These are phyloP conservation scores for Thinocorus orbignyianus DNA, from an alignment of 2,113 vertebrate genomes.

Conservation along the genomic window DNA sequence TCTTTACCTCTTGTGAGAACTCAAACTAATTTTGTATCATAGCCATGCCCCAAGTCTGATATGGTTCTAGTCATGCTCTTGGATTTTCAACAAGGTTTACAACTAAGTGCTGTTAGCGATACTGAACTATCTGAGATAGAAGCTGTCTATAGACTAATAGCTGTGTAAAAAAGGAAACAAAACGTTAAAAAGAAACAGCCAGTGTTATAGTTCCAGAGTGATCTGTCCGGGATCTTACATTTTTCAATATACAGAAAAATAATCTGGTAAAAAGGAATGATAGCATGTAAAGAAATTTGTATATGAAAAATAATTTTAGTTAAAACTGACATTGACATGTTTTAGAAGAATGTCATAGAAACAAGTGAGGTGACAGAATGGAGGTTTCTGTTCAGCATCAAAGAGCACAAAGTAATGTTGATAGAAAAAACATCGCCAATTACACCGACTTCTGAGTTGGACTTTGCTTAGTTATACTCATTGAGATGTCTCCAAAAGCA, in stretches of 20 bases:
- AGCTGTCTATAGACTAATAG: neutral
- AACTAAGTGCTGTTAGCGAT: neutral
- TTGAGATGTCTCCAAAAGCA: neutral
- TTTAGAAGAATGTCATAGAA: neutral
- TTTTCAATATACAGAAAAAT: neutral
- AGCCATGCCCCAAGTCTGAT: neutral
- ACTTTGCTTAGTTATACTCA: neutral
- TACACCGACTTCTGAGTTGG: neutral
- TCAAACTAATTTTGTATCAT: neutral
- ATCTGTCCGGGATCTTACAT: neutral
- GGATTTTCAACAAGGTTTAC: neutral
- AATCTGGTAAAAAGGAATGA: neutral
- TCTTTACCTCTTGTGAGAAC: neutral
- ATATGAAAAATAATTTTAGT: neutral
- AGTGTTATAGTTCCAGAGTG: neutral
- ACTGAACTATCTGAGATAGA: neutral
- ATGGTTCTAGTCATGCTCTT: neutral
- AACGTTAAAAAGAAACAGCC: neutral
- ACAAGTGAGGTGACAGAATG: neutral
- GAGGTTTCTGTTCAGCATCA: neutral
- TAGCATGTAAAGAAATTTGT: neutral
- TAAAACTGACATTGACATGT: neutral
- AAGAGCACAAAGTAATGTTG: neutral
- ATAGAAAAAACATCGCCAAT: neutral
- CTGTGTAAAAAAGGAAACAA: neutral